Conservation (phyloP, 2,888 invertebrate genomes). For the Bugula neritina region DNA sequence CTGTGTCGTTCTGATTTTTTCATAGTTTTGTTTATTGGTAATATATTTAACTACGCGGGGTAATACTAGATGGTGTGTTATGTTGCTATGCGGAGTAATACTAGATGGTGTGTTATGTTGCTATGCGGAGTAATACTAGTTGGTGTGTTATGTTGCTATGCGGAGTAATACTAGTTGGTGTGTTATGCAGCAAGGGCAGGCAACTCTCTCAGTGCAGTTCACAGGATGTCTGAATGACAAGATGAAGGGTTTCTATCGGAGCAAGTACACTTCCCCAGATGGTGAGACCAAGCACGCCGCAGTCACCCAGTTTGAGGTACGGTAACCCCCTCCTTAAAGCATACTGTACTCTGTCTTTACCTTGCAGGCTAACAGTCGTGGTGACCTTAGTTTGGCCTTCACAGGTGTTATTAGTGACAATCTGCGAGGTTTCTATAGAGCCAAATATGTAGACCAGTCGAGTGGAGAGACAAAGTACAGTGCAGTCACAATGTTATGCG, state of each 20-base stretch:
- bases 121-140: too few species aligned
- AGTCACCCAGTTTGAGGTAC: constrained; percentile 68
- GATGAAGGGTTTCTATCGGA: constrained; percentile 90
- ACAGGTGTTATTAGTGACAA: constrained; percentile 7
- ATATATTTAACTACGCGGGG: too few species aligned
- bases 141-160: too few species aligned
- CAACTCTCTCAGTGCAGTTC: constrained; percentile 64
- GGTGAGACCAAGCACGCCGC: constrained; percentile 76
- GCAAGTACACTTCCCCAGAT: constrained; percentile 66
- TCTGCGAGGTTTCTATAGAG: constrained; percentile 3
- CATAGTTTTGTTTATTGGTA: too few species aligned
- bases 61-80: too few species aligned
- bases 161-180: too few species aligned
- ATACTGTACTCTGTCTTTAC: background rate
- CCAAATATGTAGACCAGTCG: background rate
- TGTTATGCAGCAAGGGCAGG: constrained; percentile 39
- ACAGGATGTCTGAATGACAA: constrained; percentile 83
- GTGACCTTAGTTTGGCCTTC: background rate
- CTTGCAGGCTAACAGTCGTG: background rate
- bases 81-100: too few species aligned
- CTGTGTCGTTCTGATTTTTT: too few species aligned
- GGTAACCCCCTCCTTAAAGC: background rate
- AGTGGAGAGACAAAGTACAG: constrained; percentile 15
- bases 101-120: too few species aligned
- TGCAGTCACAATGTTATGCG: constrained; percentile 28